Conservation (phyloP, 2,888 invertebrate genomes). For the Dasypogon diadema region DNA sequence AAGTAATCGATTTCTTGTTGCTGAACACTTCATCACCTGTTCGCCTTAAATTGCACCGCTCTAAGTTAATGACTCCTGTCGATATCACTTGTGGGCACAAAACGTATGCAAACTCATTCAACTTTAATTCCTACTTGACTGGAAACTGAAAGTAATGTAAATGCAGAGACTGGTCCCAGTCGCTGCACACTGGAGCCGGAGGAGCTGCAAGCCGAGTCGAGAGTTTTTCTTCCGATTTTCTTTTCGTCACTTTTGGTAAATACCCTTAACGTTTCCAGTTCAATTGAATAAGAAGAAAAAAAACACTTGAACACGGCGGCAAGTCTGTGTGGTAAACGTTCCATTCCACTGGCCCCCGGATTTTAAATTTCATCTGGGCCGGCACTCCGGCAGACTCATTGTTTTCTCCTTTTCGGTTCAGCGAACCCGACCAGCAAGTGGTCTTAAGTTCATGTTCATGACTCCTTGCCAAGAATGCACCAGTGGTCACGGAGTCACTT, state of each 20-base stretch:
- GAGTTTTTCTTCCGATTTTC: not conserved
- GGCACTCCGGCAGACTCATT: conserved; percentile 9
- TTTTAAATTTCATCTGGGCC: not conserved
- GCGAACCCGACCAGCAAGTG: not conserved
- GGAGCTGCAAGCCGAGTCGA: no score
- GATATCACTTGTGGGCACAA: conserved; percentile 3
- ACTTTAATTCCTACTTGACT: conserved; percentile 12
- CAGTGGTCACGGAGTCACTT: conserved; percentile 1
- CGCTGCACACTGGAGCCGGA: not conserved
- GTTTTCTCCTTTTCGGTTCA: conserved; percentile 39
- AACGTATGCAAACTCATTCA: conserved; percentile 16
- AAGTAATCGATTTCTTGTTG: conserved; percentile 11
- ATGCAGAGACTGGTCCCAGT: not conserved
- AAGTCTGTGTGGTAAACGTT: not conserved
- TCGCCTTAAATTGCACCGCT: not conserved
- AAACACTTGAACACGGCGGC: not conserved
- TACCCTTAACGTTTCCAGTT: not conserved
- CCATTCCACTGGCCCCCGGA: conserved; percentile 31
- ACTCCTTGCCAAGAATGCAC: not conserved
- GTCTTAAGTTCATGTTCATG: conserved; percentile 34
- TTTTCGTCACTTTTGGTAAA: not conserved
- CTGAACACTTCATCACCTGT: conserved; percentile 21
- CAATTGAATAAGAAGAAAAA: no score
- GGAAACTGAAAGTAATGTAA: conserved; percentile 38
- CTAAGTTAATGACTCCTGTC: conserved; percentile 34